Base-by-base conservation (phyloP, 2,797 vertebrate genomes). In the Sebastes iracundus region DNA sequence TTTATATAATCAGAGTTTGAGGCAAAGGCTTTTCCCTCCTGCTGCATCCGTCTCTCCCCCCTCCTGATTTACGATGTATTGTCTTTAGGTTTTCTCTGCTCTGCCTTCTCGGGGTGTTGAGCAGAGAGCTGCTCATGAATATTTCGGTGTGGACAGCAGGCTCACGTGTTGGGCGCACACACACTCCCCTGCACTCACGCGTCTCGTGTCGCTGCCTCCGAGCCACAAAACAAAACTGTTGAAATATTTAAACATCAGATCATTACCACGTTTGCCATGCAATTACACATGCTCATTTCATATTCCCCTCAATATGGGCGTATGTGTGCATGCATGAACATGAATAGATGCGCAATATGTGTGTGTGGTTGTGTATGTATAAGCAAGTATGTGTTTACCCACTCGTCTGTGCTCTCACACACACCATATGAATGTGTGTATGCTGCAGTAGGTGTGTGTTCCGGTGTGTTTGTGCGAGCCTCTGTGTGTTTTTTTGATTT, bases 231-330 rank as follows among this genome's bases (percentile, higher is more conserved):
- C 79, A 85, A 82, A 87, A 85, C 87, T 90, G 81, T 79, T 95
- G 67, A 95, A 96, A 96, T 95, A 95, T 96, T 95, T 90, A 95
- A 90, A 86, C 70, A 64, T 87, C 72, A 67, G 87, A 92, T 94
- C 85, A 91, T 94, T 93, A 93, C 77, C 75, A 32, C 11, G 7
- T 86, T 90, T 85, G 76, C 90, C 80, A 75, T 88, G 83, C 92
- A 93, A 94, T 91, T 88, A 89, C 86, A 90, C 87, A 88, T 79
- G 64, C 80, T 89, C 79, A 74, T 85, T 91, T 87, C 38, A 80
- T 91, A 85, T 89, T 78, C 72, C 68, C 35, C 55, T 52, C 82
- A 22, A 7, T 83, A 65, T 35, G 27, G 33, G 18, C 28, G 25
- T 64, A 35, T 38, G 10, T 84, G 81, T 58, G 55, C 30, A 53